Percentiles rank a stretch among this genome's conserved stretches.
Conservation (phyloP, 2,113 vertebrate genomes). For the Sander lucioperca region DNA sequence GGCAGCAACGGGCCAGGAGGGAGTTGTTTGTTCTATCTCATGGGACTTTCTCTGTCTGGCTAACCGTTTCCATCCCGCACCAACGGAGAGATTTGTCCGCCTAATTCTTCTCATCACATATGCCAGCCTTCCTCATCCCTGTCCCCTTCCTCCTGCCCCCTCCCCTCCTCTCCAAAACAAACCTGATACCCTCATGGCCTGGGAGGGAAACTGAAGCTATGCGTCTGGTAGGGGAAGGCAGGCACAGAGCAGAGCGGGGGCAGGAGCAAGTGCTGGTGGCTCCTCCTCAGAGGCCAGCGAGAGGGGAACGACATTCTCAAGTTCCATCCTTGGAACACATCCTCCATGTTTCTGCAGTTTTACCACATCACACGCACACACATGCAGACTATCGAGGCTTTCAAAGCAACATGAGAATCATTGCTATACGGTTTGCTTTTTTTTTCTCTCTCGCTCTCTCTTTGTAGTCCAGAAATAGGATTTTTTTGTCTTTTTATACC, state of each 20-base stretch:
- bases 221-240: slow-evolving; percentile 63
- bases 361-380: slow-evolving; percentile 76
- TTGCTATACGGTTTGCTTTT: slow-evolving; percentile 33
- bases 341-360: slow-evolving; percentile 73
- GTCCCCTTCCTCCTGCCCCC: slow-evolving; percentile 9
- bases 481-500: slow-evolving; percentile 26
- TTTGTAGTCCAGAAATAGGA: slow-evolving; percentile 48
- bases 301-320: slow-evolving; percentile 78
- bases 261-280: slow-evolving; percentile 67
- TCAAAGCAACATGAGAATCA: slow-evolving; percentile 61
- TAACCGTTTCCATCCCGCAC: slow-evolving; percentile 41
- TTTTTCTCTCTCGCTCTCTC: neutral
- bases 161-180: slow-evolving; percentile 73
- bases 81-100: slow-evolving; percentile 33
- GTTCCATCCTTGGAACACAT: slow-evolving; percentile 78
- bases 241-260: slow-evolving; percentile 60
- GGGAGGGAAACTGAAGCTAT: slow-evolving; percentile 74
- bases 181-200: slow-evolving; percentile 80
- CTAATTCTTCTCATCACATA: slow-evolving; percentile 47
- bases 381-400: slow-evolving; percentile 52
- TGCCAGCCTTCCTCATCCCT: slow-evolving; percentile 60
- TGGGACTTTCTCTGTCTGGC: slow-evolving; percentile 8
- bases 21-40: slow-evolving; percentile 67
- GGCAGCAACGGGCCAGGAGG: slow-evolving; percentile 67
- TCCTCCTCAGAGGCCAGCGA: slow-evolving; percentile 79